Percentiles rank a stretch among this genome's conserved stretches.
These are phyloP conservation scores for Podiceps cristatus DNA, from an alignment of 2,113 vertebrate species.

Conservation along the genomic window DNA sequence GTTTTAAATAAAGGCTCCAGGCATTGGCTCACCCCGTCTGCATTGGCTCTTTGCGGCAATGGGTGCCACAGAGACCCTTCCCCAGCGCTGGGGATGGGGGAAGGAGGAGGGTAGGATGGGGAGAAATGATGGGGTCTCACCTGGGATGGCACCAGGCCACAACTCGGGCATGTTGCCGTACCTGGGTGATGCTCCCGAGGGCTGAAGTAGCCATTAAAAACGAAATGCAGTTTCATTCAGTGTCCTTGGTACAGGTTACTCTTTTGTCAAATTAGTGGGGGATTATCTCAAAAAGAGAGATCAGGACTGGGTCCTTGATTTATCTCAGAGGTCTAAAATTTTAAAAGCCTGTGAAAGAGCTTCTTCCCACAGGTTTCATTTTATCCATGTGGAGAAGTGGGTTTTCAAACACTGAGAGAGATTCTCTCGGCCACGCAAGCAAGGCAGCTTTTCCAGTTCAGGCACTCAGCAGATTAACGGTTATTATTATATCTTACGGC, in stretches of 20 bases:
- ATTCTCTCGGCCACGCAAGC: background rate
- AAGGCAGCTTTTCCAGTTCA: background rate
- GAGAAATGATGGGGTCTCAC: background rate
- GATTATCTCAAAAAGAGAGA: background rate
- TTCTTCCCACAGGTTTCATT: background rate
- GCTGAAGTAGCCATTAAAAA: background rate
- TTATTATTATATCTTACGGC: background rate
- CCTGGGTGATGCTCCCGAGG: rapidly evolving
- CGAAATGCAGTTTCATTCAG: rapidly evolving
- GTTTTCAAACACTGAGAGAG: background rate
- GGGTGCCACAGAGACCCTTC: background rate
- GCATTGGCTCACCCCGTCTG: background rate
- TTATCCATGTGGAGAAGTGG: background rate
- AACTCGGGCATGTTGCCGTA: rapidly evolving
- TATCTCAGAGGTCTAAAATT: background rate
- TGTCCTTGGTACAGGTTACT: background rate
- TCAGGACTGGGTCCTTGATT: background rate
- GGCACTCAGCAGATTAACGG: background rate
- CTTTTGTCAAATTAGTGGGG: background rate
- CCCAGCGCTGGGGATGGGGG: rapidly evolving
- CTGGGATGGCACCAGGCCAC: background rate
- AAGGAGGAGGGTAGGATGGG: background rate
- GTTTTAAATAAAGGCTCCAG: background rate
- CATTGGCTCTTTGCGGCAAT: background rate
- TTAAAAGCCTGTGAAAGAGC: background rate